Evolutionary conservation across 1,140 invertebrate species (phyloP), one percentile per base, ranked within the genome.

Genomic region (Lerema accius): DNA sequence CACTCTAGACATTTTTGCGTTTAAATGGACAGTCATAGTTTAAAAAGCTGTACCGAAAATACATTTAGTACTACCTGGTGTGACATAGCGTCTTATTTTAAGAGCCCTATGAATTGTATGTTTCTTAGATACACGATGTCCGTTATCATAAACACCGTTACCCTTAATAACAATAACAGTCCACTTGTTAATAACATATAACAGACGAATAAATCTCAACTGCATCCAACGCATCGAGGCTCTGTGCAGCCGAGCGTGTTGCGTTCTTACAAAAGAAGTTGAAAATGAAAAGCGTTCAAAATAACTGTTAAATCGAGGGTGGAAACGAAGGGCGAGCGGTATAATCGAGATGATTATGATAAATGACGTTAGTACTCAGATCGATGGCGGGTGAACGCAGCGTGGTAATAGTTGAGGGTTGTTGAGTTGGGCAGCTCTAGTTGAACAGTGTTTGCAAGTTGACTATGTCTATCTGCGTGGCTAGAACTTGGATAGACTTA

Each of bases 291-390:
- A 80, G 77, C 74, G 72, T 85, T 82, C 76, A 84, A 76, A 84
- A 86, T 80, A 82, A 80, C 73, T 80, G 85, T 86, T 85, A 85
- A 82, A 86, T 85, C 77, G 84, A 84, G 85, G 84, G 86, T 82
- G 78, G 77, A 73, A 81, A 80, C 72, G 72, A 56, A 78, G 80
- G 80, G 82, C 73, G 79, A 79, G 82, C 81, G 82, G 81, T 84
- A 73, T 84, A 84, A 86, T 86, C 83, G 78, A 76, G 75, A 82
- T 78, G 80, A 88, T 86, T 88, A 88, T 88, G 85, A 88, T 88
- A 80, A 80, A 88, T 86, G 78, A 82, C 77, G 69, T 65, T 72
- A 45, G 65, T 56, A 67, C 48, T 39, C 10, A 46, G 67, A 56
- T 67, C 63, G 62, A 73, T 69, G 56, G 26, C 6, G 2, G 53